phyloP scores from a whole-genome alignment of 2,888 invertebrate species.

The Anthophora plumipes region DNA sequence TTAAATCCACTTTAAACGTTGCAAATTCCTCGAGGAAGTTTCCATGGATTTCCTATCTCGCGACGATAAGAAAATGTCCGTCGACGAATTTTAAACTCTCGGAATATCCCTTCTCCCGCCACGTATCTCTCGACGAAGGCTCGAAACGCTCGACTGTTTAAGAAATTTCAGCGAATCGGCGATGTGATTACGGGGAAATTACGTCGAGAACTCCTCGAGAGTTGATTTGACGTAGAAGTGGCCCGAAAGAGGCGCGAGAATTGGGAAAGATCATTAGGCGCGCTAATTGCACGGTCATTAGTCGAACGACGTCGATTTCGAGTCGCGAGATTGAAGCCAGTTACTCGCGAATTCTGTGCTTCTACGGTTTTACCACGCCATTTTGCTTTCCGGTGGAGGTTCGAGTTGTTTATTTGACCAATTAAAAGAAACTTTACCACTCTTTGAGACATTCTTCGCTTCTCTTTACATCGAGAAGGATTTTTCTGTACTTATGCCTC shows the following conservation, averaged over 20 bases:
- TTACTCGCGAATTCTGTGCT: not conserved
- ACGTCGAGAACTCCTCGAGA: not conserved
- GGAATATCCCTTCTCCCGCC: no score
- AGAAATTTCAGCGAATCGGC: not conserved
- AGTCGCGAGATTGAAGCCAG: not conserved
- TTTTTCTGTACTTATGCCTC: no score
- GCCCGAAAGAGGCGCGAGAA: not conserved
- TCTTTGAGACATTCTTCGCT: no score
- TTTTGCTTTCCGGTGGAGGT: no score
- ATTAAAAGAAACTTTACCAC: not conserved
- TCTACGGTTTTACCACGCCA: no score
- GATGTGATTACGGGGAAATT: constrained; percentile 7
- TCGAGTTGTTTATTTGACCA: no score
- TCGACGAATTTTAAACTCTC: not conserved
- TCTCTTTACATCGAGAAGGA: no score
- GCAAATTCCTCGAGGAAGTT: not conserved
- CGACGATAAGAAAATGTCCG: not conserved
- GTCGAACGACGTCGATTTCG: constrained; percentile 22
- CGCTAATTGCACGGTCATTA: constrained; percentile 50
- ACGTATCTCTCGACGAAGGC: not conserved
- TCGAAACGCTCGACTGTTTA: not conserved
- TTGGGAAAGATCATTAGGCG: constrained; percentile 32
- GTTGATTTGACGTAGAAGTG: constrained; percentile 5
- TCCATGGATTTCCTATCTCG: constrained; percentile 1
- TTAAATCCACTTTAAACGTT: constrained; percentile 21